A percentile compares a stretch with the other conserved stretches of the same genome.
Conservation (phyloP, 2,888 invertebrate species). For the Exocentrus adspersus region DNA sequence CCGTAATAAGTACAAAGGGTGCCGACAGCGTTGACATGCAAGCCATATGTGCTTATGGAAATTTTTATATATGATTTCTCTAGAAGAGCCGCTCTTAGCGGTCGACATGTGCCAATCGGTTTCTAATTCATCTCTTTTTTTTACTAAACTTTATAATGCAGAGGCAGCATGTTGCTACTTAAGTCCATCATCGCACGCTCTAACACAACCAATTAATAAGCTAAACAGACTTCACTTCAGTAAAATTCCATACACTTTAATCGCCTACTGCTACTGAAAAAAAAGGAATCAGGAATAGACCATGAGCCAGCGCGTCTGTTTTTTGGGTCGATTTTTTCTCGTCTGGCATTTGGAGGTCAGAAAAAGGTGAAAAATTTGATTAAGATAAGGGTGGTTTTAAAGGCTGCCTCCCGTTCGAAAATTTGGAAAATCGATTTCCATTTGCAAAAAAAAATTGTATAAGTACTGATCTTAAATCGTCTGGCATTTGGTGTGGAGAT, state of each 20-base stretch:
- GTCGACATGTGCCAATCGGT: constrained; percentile 17
- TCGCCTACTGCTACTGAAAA: background rate
- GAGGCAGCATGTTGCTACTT: constrained; percentile 4
- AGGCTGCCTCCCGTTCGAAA: too few species aligned
- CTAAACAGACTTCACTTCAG: too few species aligned
- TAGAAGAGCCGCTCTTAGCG: background rate
- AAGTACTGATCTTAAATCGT: too few species aligned
- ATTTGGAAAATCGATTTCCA: too few species aligned
- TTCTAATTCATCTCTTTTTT: constrained; percentile 14
- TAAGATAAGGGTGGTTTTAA: too few species aligned
- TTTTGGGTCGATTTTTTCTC: too few species aligned
- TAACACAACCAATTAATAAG: background rate
- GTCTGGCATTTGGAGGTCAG: too few species aligned
- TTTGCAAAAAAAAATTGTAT: too few species aligned
- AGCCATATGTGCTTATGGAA: constrained; percentile 29
- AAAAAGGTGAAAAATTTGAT: too few species aligned
- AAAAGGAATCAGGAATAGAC: background rate
- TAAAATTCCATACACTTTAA: too few species aligned
- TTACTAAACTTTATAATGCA: constrained; percentile 3
- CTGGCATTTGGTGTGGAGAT: too few species aligned
- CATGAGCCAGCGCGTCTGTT: too few species aligned
- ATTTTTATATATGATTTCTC: constrained; percentile 14
- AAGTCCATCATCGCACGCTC: background rate
- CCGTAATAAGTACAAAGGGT: constrained; percentile 28
- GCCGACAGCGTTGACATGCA: constrained; percentile 27